A percentile compares a stretch with the other conserved stretches of the same genome.
Evolutionary conservation across 2,113 vertebrate species (phyloP).

Genomic region (Corvus cornix): DNA sequence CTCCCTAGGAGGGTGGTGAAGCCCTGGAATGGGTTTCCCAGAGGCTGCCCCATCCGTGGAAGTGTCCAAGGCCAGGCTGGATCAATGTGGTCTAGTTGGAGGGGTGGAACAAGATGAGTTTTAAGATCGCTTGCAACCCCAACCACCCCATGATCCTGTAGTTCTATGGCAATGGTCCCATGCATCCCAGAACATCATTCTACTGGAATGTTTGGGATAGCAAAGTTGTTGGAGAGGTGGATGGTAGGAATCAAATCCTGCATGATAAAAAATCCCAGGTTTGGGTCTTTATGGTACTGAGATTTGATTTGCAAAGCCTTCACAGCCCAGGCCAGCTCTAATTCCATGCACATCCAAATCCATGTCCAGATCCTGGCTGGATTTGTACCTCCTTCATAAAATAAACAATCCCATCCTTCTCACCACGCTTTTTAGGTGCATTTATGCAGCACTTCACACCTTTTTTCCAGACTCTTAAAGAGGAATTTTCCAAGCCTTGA

Average conservation of each 20-base stretch:
- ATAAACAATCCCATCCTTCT: neutral
- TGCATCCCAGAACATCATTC: neutral
- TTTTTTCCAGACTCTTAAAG: neutral
- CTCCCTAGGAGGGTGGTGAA: neutral
- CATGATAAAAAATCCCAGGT: neutral
- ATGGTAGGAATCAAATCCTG: neutral
- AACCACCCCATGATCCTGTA: fast-evolving
- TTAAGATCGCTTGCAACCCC: neutral
- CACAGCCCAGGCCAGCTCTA: neutral
- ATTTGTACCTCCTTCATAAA: neutral
- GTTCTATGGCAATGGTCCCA: fast-evolving
- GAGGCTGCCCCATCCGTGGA: too few relatives aligned
- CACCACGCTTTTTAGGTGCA: neutral
- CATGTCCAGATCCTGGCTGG: neutral
- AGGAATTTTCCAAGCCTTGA: neutral
- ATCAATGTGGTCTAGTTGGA: neutral
- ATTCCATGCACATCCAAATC: fast-evolving
- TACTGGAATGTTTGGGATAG: neutral
- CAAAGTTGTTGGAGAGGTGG: neutral
- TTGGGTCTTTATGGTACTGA: neutral
- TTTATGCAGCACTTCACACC: neutral
- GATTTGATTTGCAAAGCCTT: neutral
- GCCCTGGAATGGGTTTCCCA: neutral
- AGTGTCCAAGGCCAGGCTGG: neutral
- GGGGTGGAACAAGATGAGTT: neutral